Percentiles rank a stretch among this genome's conserved stretches.
phyloP scores from a whole-genome alignment of 2,797 vertebrate genomes.

The Danio jaintianensis region DNA sequence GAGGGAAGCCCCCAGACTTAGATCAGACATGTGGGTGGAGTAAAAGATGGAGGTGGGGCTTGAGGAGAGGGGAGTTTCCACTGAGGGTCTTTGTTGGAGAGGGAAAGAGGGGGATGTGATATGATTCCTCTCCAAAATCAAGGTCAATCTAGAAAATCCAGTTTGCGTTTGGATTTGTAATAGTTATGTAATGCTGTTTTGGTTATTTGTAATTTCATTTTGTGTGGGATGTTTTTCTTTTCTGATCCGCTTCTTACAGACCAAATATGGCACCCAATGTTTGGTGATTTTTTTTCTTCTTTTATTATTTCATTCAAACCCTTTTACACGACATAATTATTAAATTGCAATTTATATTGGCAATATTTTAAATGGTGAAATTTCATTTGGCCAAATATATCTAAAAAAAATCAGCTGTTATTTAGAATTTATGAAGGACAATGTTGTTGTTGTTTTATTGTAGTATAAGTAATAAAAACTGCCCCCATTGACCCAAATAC shows the following conservation, averaged over 20 bases:
- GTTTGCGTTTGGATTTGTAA: background rate
- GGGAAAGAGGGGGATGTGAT: background rate
- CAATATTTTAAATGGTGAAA: no score
- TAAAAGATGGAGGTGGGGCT: background rate
- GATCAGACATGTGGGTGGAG: background rate
- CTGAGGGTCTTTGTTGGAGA: slow-evolving; percentile 7
- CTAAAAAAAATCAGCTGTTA: no score
- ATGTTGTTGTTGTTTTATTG: no score
- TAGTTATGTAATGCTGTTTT: background rate
- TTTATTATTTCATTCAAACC: background rate
- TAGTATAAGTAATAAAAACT: no score
- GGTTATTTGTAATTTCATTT: background rate
- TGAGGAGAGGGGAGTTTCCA: background rate
- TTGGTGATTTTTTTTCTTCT: background rate
- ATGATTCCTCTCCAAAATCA: background rate
- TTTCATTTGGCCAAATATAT: no score
- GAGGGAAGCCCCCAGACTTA: background rate
- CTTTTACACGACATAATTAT: background rate
- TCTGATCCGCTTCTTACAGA: background rate
- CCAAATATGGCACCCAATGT: background rate
- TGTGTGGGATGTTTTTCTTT: background rate
- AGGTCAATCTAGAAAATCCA: background rate
- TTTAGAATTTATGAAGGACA: no score
- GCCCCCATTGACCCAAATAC: no score
- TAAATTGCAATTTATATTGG: no score